These are phyloP conservation scores for Heliconius hermathena DNA, from an alignment of 1,140 invertebrate species.

Conservation along the genomic window DNA sequence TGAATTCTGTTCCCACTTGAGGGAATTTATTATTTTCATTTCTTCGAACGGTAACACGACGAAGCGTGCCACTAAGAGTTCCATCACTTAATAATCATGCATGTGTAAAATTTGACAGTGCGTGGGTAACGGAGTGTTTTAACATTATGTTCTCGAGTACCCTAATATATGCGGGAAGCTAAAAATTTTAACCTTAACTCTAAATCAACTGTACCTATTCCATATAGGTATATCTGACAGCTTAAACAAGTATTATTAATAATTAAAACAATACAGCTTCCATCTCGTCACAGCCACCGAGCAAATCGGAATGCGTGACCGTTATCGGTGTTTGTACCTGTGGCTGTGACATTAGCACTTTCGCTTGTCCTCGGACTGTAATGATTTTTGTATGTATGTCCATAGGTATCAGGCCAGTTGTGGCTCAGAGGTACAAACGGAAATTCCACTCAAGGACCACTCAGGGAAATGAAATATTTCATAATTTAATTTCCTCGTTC, in stretches of 20 bases:
- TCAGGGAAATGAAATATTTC: no score
- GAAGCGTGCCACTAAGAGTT: neutral
- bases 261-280: conserved; percentile 16
- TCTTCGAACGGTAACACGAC: neutral
- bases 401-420: no score
- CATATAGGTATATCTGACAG: neutral
- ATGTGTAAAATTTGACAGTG: no score
- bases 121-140: no score
- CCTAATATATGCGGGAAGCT: no score
- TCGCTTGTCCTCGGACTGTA: conserved; percentile 22
- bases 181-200: no score
- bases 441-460: no score
- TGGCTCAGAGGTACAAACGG: no score
- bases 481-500: no score
- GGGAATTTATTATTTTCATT: neutral
- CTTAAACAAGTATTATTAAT: conserved; percentile 7
- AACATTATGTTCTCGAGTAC: no score
- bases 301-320: conserved; percentile 28
- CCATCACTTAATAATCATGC: no score
- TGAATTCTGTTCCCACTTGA: neutral
- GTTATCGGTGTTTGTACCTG: conserved; percentile 22
- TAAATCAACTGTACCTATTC: no score
- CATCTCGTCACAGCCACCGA: conserved; percentile 20
- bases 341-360: conserved; percentile 30
- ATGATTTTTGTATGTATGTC: neutral